Base-by-base conservation (phyloP, 2,888 invertebrate species). In the Bimastos eiseni region DNA sequence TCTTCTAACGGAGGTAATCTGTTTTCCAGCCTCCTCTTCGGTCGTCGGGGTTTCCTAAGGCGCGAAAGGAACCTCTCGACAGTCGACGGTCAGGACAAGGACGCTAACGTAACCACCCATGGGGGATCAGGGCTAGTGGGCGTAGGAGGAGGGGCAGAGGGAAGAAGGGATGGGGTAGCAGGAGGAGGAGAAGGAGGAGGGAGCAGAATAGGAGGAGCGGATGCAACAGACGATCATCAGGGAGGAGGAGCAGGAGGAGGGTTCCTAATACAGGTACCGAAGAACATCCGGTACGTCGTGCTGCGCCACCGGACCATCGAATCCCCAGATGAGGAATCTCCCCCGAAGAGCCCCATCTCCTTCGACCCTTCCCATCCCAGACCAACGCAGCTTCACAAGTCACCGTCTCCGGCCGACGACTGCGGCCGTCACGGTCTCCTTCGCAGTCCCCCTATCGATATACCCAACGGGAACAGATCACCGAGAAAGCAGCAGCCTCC, bases 1-100 rank as follows among this genome's bases (percentile, higher is more conserved):
- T 86, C 86, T 36, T 36, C 37, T 36, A 86, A 86, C 86, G 86
- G 86, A 86, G 36, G 86, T 86, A 86, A 36, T 86, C 86, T 86
- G 86, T 86, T 86, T 8, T 86, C 86, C 34, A 15, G 86, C 86
- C 37, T 86, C 86, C 86, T 86, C 36, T 86, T 86, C 36, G 86
- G 86, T 36, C 86, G 86, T 24, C 86, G 86, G 36, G 86, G 86
- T 19, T 86, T 86, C 86, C 86, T 86, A 36, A 36, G 86, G 13
- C 86, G 86, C 86, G 86, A 86, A 36, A 86, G 37, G 17, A 34
- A 86, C 86, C 86, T 86, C 36, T 86, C 86, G 8, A 86, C 86
- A 36, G 86, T 86, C 86, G 86, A 86, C 1, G 37, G 86, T 37
- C 34, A 34, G 36, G 86, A 86, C 21, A 86, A 86, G 36, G 86